Evolutionary conservation across 1,140 invertebrate species (phyloP), one percentile per base, ranked within the genome.

Genomic region (Antheraea mylitta): DNA sequence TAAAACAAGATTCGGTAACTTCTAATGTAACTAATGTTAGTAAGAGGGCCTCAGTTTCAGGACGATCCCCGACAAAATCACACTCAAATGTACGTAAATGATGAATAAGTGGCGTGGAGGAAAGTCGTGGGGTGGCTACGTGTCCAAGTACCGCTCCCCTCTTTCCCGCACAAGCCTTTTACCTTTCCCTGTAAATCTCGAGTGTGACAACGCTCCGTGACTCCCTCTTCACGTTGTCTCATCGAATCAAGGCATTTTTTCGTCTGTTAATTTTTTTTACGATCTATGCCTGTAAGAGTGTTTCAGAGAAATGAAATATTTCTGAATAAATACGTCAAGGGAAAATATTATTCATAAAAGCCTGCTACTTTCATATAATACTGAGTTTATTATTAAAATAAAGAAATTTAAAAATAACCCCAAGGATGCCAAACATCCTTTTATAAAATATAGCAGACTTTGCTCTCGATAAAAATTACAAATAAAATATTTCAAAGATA

Each of bases 31-130:
- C 77, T 80, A 85, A 87, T 89, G 80, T 87, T 79, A 86, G 78
- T 80, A 77, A 82, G 77, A 81, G 80, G 71, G 71, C 70, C 75
- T 68, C 74, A 82, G 74, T 79, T 76, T 71, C 71, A 72, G 67
- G 79, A 78, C 78, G 76, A 80, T 86, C 79, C 81, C 82, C 81
- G 82, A 86, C 81, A 79, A 86, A 87, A 89, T 84, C 84, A 84
- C 84, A 86, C 86, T 87, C 81, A 87, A 86, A 89, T 84, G 80
- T 86, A 83, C 80, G 82, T 81, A 86, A 86, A 85, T 85, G 85
- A 87, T 82, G 81, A 84, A 80, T 82, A 83, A 84, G 79, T 83
- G 77, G 76, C 67, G 66, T 66, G 74, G 76, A 61, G 65, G 66
- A 67, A 70, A 71, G 71, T 70, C 65, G 68, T 68, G 67, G 72